Conservation (phyloP, 2,888 invertebrate species). For the Formica aserva region DNA sequence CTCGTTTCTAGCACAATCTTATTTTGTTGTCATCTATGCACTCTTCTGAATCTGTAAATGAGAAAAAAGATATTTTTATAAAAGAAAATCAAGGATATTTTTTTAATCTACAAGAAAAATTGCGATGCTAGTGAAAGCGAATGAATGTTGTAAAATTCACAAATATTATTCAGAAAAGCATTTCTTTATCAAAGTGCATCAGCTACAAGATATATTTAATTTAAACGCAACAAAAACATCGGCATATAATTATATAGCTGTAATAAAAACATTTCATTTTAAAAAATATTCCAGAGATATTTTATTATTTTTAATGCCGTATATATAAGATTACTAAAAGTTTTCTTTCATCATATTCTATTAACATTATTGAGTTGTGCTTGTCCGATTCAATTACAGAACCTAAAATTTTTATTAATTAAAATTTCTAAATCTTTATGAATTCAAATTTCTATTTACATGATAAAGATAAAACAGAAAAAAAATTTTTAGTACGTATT, state of each 20-base stretch:
- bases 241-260: neutral
- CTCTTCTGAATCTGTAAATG: conserved; percentile 29
- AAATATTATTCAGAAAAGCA: neutral
- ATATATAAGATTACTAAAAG: neutral
- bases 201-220: neutral
- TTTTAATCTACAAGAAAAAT: neutral
- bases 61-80: neutral
- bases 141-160: neutral
- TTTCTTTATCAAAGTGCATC: neutral
- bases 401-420: neutral
- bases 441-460: neutral
- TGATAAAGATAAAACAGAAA: no score
- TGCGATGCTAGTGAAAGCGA: neutral
- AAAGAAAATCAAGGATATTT: neutral
- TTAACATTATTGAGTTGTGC: neutral
- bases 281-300: neutral
- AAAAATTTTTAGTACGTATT: no score
- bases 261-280: neutral
- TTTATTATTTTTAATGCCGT: neutral
- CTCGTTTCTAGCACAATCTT: neutral
- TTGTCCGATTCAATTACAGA: neutral
- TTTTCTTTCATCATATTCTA: neutral
- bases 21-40: neutral
- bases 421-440: neutral
- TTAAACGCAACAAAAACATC: neutral